Percentiles rank a stretch among this genome's conserved stretches.
Evolutionary conservation across 2,888 invertebrate species (phyloP).

Genomic region (Lampropteryx suffumata): DNA sequence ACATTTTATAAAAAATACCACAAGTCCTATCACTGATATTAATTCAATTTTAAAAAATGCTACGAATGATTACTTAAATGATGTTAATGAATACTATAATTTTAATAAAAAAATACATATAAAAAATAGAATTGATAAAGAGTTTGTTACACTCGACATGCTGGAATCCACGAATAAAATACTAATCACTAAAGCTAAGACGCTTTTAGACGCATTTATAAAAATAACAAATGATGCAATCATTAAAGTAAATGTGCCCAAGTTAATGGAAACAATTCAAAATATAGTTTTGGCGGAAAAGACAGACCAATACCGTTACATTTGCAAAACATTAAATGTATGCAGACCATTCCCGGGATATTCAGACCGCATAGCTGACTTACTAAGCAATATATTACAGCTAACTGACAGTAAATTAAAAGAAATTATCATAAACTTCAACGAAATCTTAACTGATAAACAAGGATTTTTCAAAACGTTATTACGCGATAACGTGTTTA

Average conservation of each 20-base stretch:
- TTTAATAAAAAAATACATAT: slow-evolving; percentile 9
- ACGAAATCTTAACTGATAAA: slow-evolving; percentile 25
- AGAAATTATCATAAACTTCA: slow-evolving; percentile 23
- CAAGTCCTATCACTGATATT: slow-evolving; percentile 6
- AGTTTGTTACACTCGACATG: slow-evolving; percentile 18
- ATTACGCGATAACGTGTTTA: slow-evolving; percentile 34
- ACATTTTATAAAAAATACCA: slow-evolving; percentile 9
- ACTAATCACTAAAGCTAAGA: slow-evolving; percentile 6
- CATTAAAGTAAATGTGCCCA: background rate
- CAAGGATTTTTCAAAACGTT: slow-evolving; percentile 36
- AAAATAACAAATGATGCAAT: background rate
- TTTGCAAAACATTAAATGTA: slow-evolving; percentile 39
- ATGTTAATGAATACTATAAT: slow-evolving; percentile 11
- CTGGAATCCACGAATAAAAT: slow-evolving; percentile 20
- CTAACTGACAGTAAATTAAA: slow-evolving; percentile 38
- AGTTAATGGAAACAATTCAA: slow-evolving; percentile 5
- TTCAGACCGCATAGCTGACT: slow-evolving; percentile 43
- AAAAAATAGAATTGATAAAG: slow-evolving; percentile 4
- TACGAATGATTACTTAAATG: slow-evolving; percentile 2
- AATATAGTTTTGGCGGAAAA: slow-evolving; percentile 7
- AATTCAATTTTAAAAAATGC: slow-evolving; percentile 4
- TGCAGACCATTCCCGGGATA: slow-evolving; percentile 50
- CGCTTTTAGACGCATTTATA: slow-evolving; percentile 1
- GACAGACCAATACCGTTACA: slow-evolving; percentile 34
- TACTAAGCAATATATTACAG: slow-evolving; percentile 41